phyloP scores from a whole-genome alignment of 2,888 invertebrate genomes.

The Halocaridina rubra region DNA sequence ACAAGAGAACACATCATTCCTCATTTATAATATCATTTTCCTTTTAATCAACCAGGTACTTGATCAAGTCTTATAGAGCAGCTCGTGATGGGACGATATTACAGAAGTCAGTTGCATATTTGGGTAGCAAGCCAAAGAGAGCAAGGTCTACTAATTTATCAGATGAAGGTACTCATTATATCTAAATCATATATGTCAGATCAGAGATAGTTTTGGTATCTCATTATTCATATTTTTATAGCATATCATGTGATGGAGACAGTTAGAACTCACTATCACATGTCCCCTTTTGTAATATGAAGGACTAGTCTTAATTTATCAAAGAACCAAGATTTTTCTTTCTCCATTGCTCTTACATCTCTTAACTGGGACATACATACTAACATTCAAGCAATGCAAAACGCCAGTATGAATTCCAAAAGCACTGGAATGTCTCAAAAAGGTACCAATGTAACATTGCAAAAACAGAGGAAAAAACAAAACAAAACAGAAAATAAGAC shows the following conservation, averaged over 20 bases:
- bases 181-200: background rate
- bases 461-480: too few relatives aligned
- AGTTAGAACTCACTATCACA: background rate
- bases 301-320: too few relatives aligned
- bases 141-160: background rate
- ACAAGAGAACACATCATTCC: background rate
- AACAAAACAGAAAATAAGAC: too few relatives aligned
- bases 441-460: too few relatives aligned
- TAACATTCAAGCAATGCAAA: too few relatives aligned
- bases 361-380: too few relatives aligned
- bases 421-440: too few relatives aligned
- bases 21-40: background rate
- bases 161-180: constrained; percentile 19
- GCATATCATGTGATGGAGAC: background rate
- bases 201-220: background rate
- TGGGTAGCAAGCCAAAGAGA: constrained; percentile 67
- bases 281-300: too few relatives aligned
- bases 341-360: too few relatives aligned
- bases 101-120: constrained; percentile 80
- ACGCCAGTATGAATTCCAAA: too few relatives aligned
- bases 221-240: background rate
- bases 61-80: constrained; percentile 83
- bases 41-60: constrained; percentile 74
- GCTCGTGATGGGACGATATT: constrained; percentile 74
- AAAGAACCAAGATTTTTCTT: too few relatives aligned